phyloP scores from a whole-genome alignment of 2,797 vertebrate species.

The Avahi laniger region DNA sequence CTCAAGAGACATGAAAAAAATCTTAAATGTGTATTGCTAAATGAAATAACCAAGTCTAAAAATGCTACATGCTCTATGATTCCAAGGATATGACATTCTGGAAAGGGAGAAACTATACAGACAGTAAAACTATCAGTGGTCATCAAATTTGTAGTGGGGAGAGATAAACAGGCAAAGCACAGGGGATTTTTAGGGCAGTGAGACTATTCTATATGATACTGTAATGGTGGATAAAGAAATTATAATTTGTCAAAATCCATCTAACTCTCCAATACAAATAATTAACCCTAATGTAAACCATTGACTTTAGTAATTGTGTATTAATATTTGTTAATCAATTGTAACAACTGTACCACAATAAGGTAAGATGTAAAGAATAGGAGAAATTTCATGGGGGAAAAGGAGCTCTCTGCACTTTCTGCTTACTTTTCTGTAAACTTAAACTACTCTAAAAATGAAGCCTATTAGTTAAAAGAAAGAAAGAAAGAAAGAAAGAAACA shows the following conservation, averaged over 20 bases:
- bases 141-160: not conserved
- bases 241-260: not conserved
- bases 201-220: not conserved
- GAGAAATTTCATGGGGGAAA: not conserved
- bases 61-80: not conserved
- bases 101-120: not conserved
- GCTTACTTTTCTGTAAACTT: not conserved
- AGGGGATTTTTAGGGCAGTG: not conserved
- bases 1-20: not conserved
- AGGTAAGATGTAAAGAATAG: not conserved
- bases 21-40: not conserved
- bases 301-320: not conserved
- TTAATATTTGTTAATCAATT: not conserved
- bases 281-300: not conserved
- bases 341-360: not conserved
- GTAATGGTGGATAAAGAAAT: not conserved
- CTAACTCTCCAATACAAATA: not conserved
- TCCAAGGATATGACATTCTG: not conserved
- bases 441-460: not conserved
- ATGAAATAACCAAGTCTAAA: not conserved
- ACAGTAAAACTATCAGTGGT: not conserved
- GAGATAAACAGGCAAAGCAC: rapidly evolving
- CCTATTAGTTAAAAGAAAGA: not conserved
- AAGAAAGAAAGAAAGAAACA: not conserved
- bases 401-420: not conserved